Conservation (phyloP, 2,797 vertebrate genomes). For the Mastacembelus armatus region DNA sequence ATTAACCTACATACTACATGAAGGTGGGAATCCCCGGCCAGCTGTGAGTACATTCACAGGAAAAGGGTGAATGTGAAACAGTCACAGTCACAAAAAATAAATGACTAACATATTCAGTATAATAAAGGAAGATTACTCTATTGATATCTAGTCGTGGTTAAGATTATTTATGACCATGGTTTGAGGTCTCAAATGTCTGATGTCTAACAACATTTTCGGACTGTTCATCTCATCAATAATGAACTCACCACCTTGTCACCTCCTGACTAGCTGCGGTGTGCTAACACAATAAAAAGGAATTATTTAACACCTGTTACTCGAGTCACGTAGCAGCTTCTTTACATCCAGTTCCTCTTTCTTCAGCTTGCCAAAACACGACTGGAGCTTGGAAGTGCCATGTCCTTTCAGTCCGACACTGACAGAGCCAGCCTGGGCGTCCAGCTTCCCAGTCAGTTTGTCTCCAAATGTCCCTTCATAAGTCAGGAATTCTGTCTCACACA, state of each 20-base stretch:
- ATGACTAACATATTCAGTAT: background rate
- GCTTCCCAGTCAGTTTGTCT: slow-evolving; percentile 67
- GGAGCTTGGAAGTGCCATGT: slow-evolving; percentile 76
- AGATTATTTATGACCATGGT: too few relatives aligned
- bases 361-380: slow-evolving; percentile 88
- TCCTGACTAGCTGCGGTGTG: background rate
- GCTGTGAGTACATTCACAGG: too few relatives aligned
- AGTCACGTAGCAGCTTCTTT: slow-evolving; percentile 84
- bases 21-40: too few relatives aligned
- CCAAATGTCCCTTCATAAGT: slow-evolving; percentile 85
- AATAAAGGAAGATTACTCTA: background rate
- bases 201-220: slow-evolving; percentile 5
- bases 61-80: background rate
- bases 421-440: slow-evolving; percentile 71
- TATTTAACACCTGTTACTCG: slow-evolving; percentile 80
- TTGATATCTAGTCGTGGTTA: background rate
- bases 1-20: too few relatives aligned
- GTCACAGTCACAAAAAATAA: background rate
- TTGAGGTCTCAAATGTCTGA: slow-evolving; percentile 4
- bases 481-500: slow-evolving; percentile 86
- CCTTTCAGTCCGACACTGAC: slow-evolving; percentile 74
- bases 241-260: too few relatives aligned
- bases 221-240: background rate
- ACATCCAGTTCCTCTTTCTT: slow-evolving; percentile 89
- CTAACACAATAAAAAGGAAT: background rate